Conservation (phyloP, 2,113 vertebrate genomes). For the Jacana jacana region DNA sequence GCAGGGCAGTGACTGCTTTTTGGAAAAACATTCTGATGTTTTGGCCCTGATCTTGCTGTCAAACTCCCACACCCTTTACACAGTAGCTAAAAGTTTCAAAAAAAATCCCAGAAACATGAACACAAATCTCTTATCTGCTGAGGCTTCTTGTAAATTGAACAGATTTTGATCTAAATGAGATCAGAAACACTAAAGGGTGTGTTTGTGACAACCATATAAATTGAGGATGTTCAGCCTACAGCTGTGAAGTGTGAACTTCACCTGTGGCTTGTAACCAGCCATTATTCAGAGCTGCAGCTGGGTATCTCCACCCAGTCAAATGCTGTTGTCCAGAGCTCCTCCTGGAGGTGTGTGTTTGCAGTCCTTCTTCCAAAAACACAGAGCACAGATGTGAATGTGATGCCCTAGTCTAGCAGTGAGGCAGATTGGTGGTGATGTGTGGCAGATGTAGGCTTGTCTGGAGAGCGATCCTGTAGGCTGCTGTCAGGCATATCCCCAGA, state of each 20-base stretch:
- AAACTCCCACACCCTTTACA: not conserved
- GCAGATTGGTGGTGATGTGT: not conserved
- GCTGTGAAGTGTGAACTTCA: not conserved
- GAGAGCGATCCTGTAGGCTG: not conserved
- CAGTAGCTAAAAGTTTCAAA: not conserved
- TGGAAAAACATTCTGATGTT: not conserved
- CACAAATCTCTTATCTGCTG: not conserved
- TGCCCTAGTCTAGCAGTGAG: not conserved
- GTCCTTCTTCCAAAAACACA: not conserved
- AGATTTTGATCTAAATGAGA: not conserved
- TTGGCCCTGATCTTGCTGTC: not conserved
- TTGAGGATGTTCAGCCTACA: not conserved
- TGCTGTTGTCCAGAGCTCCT: not conserved
- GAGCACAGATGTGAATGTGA: not conserved
- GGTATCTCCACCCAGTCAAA: not conserved
- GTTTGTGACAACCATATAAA: not conserved
- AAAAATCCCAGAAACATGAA: not conserved
- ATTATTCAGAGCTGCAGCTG: fast-evolving
- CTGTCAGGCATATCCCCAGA: not conserved
- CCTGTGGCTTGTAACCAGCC: not conserved
- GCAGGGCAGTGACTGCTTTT: not conserved
- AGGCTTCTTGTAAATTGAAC: not conserved
- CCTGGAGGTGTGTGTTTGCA: not conserved
- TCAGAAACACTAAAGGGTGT: not conserved
- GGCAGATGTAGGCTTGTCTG: not conserved